Evolutionary conservation across 2,888 invertebrate species (phyloP).

Genomic region (Pasiphila rectangulata): DNA sequence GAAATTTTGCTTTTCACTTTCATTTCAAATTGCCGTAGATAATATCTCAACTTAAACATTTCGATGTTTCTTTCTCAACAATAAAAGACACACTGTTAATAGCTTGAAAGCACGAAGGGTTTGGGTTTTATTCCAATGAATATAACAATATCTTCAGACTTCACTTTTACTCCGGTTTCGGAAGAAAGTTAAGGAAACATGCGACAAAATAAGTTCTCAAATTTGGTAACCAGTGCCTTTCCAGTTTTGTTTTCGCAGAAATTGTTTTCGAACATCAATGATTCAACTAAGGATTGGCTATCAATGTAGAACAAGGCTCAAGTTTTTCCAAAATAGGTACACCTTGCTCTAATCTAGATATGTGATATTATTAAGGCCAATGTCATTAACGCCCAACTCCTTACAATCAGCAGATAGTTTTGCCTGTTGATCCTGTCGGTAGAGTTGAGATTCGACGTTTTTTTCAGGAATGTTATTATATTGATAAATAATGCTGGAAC

Average conservation of each 20-base stretch:
- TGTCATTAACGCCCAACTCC: too few species aligned
- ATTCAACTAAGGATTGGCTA: slow-evolving; percentile 21
- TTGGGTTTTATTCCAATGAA: not conserved
- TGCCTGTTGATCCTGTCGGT: too few species aligned
- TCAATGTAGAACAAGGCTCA: slow-evolving; percentile 23
- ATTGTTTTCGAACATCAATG: slow-evolving; percentile 12
- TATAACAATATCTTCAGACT: not conserved
- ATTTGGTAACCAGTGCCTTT: slow-evolving; percentile 11
- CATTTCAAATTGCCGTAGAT: slow-evolving; percentile 14
- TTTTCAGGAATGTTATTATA: too few species aligned
- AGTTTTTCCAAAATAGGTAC: not conserved
- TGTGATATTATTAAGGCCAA: slow-evolving; percentile 7
- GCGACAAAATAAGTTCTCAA: slow-evolving; percentile 15
- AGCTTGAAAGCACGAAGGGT: not conserved
- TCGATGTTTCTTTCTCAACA: not conserved
- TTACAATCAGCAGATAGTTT: too few species aligned
- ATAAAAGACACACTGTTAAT: not conserved
- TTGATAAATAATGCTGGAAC: too few species aligned
- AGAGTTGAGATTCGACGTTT: too few species aligned
- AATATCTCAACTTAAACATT: slow-evolving; percentile 5
- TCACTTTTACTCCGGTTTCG: slow-evolving; percentile 13
- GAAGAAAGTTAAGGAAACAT: slow-evolving; percentile 29
- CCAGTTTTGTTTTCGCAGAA: slow-evolving; percentile 18
- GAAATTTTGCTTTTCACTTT: slow-evolving; percentile 34
- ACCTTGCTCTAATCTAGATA: slow-evolving; percentile 6